Conservation (phyloP, 2,797 vertebrate species). For the Xenentodon cancila region DNA sequence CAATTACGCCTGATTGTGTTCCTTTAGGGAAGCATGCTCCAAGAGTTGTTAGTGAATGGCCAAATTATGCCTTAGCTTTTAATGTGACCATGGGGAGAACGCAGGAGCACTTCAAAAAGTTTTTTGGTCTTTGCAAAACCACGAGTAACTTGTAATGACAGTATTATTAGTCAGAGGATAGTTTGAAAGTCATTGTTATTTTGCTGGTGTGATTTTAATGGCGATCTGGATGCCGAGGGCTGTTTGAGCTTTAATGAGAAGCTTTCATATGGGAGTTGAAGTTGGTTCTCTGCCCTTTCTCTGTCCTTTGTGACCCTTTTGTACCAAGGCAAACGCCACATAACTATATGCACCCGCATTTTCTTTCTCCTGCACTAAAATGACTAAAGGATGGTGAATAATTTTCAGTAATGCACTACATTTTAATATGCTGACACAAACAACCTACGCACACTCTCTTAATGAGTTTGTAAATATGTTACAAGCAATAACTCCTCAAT, state of each 20-base stretch:
- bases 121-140: conserved; percentile 57
- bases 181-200: conserved; percentile 72
- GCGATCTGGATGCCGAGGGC: conserved; percentile 48
- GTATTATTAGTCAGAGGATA: conserved; percentile 68
- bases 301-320: conserved; percentile 54
- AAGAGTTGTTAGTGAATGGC: conserved; percentile 69
- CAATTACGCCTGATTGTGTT: conserved; percentile 81
- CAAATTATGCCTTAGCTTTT: conserved; percentile 74
- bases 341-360: conserved; percentile 14
- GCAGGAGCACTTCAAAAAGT: conserved; percentile 60
- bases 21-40: conserved; percentile 72
- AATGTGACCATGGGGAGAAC: conserved; percentile 71
- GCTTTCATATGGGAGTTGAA: conserved; percentile 64
- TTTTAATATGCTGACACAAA: conserved; percentile 8
- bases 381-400: conserved; percentile 17
- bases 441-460: neutral
- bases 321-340: conserved; percentile 13
- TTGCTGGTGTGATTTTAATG: conserved; percentile 69
- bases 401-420: neutral
- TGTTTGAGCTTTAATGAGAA: conserved; percentile 67
- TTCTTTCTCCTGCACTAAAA: conserved; percentile 4
- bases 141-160: conserved; percentile 62
- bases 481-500: neutral
- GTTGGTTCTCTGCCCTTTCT: conserved; percentile 42
- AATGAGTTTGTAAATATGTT: conserved; percentile 1